A percentile compares a stretch with the other conserved stretches of the same genome.
Conservation (phyloP, 2,888 invertebrate species). For the Apodemia duryi region DNA sequence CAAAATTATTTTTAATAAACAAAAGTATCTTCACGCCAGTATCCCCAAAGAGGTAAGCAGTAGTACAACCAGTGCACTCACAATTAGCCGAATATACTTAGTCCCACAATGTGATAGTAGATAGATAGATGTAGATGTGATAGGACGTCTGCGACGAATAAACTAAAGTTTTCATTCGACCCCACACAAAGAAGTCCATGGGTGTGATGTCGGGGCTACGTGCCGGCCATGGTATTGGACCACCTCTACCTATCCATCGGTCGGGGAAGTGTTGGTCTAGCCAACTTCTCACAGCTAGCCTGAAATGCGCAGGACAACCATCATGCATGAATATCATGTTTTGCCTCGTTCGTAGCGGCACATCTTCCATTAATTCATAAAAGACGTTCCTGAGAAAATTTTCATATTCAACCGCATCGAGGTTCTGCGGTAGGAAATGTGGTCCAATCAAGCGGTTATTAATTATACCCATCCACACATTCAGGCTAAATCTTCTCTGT, state of each 20-base stretch:
- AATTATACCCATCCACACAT: slow-evolving; percentile 36
- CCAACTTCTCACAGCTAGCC: slow-evolving; percentile 10
- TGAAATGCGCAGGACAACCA: slow-evolving; percentile 15
- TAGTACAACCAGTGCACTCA: too few relatives aligned
- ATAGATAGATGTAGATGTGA: too few relatives aligned
- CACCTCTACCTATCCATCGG: slow-evolving; percentile 1
- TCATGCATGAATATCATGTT: slow-evolving; percentile 20
- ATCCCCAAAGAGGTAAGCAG: too few relatives aligned
- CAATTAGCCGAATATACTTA: too few relatives aligned
- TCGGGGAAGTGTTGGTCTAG: slow-evolving; percentile 15
- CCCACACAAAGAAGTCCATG: slow-evolving; percentile 18
- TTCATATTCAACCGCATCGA: slow-evolving; percentile 25
- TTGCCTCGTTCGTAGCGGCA: slow-evolving; percentile 17
- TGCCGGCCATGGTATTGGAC: slow-evolving; percentile 3
- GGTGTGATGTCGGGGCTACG: slow-evolving; percentile 16
- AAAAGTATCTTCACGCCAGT: too few relatives aligned
- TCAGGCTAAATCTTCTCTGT: slow-evolving; percentile 34
- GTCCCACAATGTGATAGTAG: too few relatives aligned
- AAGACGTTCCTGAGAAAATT: slow-evolving; percentile 11
- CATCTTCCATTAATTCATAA: slow-evolving; percentile 16
- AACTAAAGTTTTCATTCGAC: slow-evolving; percentile 17
- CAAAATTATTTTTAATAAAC: too few relatives aligned
- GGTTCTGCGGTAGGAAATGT: slow-evolving; percentile 34
- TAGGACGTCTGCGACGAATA: too few relatives aligned
- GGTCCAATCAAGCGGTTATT: slow-evolving; percentile 29